Percentiles rank a stretch among this genome's conserved stretches.
Conservation (phyloP, 1,140 invertebrate species). For the Bicyclus anynana region DNA sequence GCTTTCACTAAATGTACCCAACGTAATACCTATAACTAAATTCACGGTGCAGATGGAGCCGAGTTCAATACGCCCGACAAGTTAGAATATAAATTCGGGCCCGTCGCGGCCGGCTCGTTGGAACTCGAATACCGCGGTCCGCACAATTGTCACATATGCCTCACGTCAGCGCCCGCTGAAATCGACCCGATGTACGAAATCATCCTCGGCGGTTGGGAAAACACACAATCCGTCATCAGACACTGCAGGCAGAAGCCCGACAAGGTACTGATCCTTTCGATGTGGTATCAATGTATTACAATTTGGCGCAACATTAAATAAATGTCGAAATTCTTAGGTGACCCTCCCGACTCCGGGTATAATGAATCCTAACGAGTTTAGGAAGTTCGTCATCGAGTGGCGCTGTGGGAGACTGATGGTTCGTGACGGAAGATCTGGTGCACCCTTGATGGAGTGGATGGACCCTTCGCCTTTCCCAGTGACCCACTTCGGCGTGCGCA, state of each 20-base stretch:
- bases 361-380: constrained; percentile 76
- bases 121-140: constrained; percentile 78
- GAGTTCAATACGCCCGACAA: constrained; percentile 77
- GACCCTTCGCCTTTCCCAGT: constrained; percentile 79
- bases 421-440: constrained; percentile 62
- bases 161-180: constrained; percentile 73
- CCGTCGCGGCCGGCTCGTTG: constrained; percentile 74
- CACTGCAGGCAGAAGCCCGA: constrained; percentile 80
- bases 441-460: constrained; percentile 77
- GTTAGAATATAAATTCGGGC: constrained; percentile 78
- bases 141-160: constrained; percentile 80
- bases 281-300: constrained; percentile 23
- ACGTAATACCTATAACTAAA: constrained; percentile 27
- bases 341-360: constrained; percentile 76
- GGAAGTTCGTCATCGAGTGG: constrained; percentile 80
- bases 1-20: constrained; percentile 64
- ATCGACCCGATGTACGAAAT: constrained; percentile 80
- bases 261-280: constrained; percentile 71
- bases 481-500: constrained; percentile 80
- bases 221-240: constrained; percentile 80
- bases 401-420: constrained; percentile 76
- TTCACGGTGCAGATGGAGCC: constrained; percentile 60
- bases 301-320: constrained; percentile 21
- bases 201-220: constrained; percentile 81
- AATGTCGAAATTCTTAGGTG: constrained; percentile 66